Evolutionary conservation across 2,888 invertebrate species (phyloP), one percentile per base, ranked within the genome.

Genomic region (Sipunculus nudus): DNA sequence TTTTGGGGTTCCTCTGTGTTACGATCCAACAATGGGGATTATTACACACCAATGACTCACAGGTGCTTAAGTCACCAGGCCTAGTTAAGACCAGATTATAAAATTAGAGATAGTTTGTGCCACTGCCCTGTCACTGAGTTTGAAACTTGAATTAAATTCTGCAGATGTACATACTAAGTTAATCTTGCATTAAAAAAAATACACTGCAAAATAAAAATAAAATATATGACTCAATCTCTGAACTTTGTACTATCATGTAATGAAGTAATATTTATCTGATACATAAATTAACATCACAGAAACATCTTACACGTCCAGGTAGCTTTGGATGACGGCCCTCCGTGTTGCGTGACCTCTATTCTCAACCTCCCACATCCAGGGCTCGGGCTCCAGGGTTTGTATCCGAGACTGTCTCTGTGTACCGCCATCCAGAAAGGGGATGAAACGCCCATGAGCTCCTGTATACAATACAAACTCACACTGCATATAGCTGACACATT

Each of bases 351-450:
- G 79, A 5, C 79, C 78, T 59, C 63, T 64, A 28, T 63, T 67
- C 61, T 80, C 79, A 32, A 81, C 78, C 55, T 79, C 79, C 50
- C 49, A 64, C 79, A 80, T 78, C 81, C 80, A 80, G 45, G 70
- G 67, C 16, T 70, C 67, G 23, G 81, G 80, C 53, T 77, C 78
- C 28, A 79, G 65, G 6, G 78, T 79, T 49, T 81, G 81, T 26
- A 79, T 70, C 23, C 77, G 63, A 1, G 78, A 76, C 49, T 77
- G 72, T 52, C 77, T 68, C 1, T 46, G 39, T 6, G 23, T 39
- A 21, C 45, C 35, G 3, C 35, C 66, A 21, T 53, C 43, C n/a
- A 10, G n/a, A n/a, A n/a, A n/a, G 19, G 69, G 65, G 25, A 61
- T 62, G 52, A 79, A 77, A 55, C 79, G 62, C 1, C 79, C 77